Conservation (phyloP, 2,888 invertebrate genomes). For the Antheraea yamamai region DNA sequence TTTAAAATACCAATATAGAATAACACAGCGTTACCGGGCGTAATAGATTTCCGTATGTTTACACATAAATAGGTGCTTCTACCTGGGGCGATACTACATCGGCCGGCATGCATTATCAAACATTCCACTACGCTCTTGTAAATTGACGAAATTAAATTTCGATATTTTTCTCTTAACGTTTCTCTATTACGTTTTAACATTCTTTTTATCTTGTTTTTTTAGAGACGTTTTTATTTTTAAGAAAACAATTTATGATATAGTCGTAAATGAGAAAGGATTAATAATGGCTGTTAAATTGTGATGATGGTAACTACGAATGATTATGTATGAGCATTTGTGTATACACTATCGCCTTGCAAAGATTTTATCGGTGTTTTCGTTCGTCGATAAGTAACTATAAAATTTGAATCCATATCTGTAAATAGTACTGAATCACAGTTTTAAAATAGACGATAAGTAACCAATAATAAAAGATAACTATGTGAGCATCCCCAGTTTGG, state of each 20-base stretch:
- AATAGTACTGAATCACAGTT: too few relatives aligned
- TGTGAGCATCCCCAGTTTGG: too few relatives aligned
- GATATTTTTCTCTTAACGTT: background rate
- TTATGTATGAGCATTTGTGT: too few relatives aligned
- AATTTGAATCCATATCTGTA: too few relatives aligned
- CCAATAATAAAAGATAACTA: too few relatives aligned
- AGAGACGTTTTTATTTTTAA: background rate
- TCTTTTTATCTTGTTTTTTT: background rate
- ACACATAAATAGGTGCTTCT: conserved; percentile 12
- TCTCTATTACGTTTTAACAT: background rate
- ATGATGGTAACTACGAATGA: too few relatives aligned
- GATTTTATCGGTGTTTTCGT: background rate
- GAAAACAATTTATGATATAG: background rate
- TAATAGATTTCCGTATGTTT: conserved; percentile 2
- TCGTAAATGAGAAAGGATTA: background rate
- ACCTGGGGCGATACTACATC: conserved; percentile 11
- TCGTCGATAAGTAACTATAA: background rate
- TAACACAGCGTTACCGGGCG: background rate
- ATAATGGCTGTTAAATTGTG: too few relatives aligned
- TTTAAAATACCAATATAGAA: background rate
- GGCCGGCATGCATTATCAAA: conserved; percentile 18
- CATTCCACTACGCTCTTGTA: conserved; percentile 4
- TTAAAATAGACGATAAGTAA: too few relatives aligned
- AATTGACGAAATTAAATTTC: conserved; percentile 8
- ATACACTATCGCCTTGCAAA: background rate